These are phyloP conservation scores for Pedetes capensis DNA, from an alignment of 2,113 vertebrate genomes.

Conservation along the genomic window DNA sequence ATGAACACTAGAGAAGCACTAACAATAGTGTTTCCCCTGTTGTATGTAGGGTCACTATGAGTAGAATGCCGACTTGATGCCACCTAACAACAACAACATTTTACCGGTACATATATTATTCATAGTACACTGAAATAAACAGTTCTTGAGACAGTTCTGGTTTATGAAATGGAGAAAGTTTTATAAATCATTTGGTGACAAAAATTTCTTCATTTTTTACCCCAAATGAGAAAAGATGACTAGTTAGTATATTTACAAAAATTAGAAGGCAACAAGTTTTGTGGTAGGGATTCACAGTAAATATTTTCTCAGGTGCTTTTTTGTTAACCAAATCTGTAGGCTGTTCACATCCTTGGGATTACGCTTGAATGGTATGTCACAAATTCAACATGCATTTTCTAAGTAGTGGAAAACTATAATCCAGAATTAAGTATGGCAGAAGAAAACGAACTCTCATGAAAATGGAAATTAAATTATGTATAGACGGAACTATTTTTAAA, in stretches of 20 bases:
- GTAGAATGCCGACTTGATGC: no score
- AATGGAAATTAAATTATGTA: conserved; percentile 54
- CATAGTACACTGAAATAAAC: conserved; percentile 21
- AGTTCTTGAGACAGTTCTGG: conserved; percentile 27
- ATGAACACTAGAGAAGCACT: no score
- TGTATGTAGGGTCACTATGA: no score
- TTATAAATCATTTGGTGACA: conserved; percentile 49
- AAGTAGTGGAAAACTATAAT: conserved; percentile 30
- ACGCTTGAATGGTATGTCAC: conserved; percentile 26
- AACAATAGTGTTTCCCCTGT: no score
- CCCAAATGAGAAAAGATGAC: neutral
- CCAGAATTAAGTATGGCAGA: conserved; percentile 41
- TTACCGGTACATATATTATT: neutral
- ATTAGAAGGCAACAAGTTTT: conserved; percentile 26
- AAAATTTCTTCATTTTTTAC: conserved; percentile 11
- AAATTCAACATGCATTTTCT: conserved; percentile 50
- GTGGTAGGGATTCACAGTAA: conserved; percentile 44
- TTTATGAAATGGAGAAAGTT: conserved; percentile 21
- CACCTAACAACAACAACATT: no score
- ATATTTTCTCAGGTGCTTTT: conserved; percentile 65
- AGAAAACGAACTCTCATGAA: conserved; percentile 21
- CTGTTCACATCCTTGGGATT: conserved; percentile 43
- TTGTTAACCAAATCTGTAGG: conserved; percentile 48
- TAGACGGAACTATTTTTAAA: conserved; percentile 26
- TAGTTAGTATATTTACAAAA: conserved; percentile 54